Percentiles rank a stretch among this genome's conserved stretches.
Evolutionary conservation across 2,113 vertebrate species (phyloP).

Genomic region (Axis porcinus): DNA sequence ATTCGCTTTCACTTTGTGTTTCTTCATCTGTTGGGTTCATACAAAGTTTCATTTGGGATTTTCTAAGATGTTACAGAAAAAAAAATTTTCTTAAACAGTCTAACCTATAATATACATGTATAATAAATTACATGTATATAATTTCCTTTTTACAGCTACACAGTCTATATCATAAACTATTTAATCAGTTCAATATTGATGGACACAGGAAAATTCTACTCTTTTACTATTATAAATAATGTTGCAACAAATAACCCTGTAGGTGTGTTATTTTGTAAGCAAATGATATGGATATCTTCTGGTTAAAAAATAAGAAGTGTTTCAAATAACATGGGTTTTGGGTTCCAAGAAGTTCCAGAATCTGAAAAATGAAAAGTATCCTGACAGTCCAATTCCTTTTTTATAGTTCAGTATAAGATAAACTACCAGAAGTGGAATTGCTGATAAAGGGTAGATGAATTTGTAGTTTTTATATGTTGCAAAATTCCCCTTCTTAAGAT

Average conservation of each 20-base stretch:
- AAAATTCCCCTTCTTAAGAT: background rate
- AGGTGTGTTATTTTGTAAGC: background rate
- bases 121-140: background rate
- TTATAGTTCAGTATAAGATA: background rate
- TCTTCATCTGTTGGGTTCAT: background rate
- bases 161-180: background rate
- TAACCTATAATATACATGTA: background rate
- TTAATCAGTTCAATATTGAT: background rate
- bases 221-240: background rate
- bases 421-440: background rate
- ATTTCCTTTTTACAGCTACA: background rate
- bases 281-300: background rate
- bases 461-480: background rate
- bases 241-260: background rate
- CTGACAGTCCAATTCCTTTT: background rate
- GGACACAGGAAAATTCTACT: background rate
- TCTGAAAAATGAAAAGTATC: background rate
- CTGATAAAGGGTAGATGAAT: background rate
- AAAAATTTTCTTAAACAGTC: background rate
- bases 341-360: background rate
- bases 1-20: background rate
- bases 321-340: background rate
- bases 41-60: background rate
- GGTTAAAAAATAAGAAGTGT: background rate
- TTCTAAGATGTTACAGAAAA: background rate